Evolutionary conservation across 1,140 invertebrate species (phyloP), one percentile per base, ranked within the genome.

Genomic region (Drosophila pandora): DNA sequence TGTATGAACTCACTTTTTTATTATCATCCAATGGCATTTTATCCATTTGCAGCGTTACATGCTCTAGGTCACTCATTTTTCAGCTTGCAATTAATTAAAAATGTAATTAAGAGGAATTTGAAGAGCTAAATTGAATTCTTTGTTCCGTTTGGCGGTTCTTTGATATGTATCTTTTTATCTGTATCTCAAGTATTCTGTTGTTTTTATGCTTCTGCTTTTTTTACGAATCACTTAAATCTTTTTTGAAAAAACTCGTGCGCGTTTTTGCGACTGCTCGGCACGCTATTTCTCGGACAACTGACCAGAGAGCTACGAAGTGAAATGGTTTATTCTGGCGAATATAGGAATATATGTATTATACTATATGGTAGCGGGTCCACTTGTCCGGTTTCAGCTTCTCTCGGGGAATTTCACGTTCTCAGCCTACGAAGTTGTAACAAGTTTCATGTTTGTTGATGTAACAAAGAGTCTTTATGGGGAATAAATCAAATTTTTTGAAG

Each of bases 281-380:
- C 83, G 82, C 83, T 88, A 69, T 87, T 88, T 62, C 58, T 63
- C 50, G 53, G 47, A 57, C 78, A 87, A 85, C 82, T 82, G 79
- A 69, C 60, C 73, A 9, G 54, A 55, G 45, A 43, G 34, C 12
- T 23, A 63, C 43, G 34, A 41, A 57, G 34, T 69, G 6, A 71
- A 22, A 70, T 71, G 22, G 45, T 34, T 8, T 12, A 17, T 48
- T 30, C 57, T 22, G 43, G 43, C 43, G 21, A 47, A 47, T 47
- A 47, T 47, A 47, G 17, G 43, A 47, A 47, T 47, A 47, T 22
- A 22, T 47, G 25, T 28, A 28, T 6, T 28, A 28, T 28, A 28
- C 25, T 43, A 60, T 49, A 50, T 50, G 48, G 55, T 71, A 47
- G 59, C 37, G 21, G 41, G 12, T 65, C 53, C 50, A 73, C 53